phyloP scores from a whole-genome alignment of 2,797 vertebrate genomes.

The Oreortyx pictus region DNA sequence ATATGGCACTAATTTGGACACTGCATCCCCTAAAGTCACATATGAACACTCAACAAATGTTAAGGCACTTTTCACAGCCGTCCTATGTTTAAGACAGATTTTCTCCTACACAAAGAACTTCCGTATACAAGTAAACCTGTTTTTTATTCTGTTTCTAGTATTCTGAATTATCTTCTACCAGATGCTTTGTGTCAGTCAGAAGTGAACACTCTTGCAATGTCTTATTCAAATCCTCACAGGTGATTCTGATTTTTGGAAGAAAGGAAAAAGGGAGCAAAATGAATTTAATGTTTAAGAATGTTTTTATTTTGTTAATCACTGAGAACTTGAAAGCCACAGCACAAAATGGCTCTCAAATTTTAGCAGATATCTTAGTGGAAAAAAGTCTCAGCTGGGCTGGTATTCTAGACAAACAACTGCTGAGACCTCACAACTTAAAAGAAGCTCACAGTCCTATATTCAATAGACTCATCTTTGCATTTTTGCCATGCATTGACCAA shows the following conservation, averaged over 20 bases:
- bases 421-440: neutral
- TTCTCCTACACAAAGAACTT: neutral
- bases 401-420: neutral
- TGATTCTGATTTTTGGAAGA: neutral
- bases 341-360: neutral
- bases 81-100: neutral
- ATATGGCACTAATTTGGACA: neutral
- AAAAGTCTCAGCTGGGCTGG: neutral
- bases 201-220: neutral
- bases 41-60: neutral
- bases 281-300: neutral
- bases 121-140: neutral
- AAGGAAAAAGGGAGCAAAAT: neutral
- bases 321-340: neutral
- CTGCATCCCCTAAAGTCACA: neutral
- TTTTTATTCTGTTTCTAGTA: neutral
- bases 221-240: neutral
- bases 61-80: neutral
- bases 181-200: conserved; percentile 18
- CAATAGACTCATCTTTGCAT: neutral
- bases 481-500: neutral
- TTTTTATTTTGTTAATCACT: neutral
- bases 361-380: neutral
- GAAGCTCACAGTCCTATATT: neutral
- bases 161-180: neutral